These are phyloP conservation scores for Noturus placidus DNA, from an alignment of 2,113 vertebrate genomes.

Conservation along the genomic window DNA sequence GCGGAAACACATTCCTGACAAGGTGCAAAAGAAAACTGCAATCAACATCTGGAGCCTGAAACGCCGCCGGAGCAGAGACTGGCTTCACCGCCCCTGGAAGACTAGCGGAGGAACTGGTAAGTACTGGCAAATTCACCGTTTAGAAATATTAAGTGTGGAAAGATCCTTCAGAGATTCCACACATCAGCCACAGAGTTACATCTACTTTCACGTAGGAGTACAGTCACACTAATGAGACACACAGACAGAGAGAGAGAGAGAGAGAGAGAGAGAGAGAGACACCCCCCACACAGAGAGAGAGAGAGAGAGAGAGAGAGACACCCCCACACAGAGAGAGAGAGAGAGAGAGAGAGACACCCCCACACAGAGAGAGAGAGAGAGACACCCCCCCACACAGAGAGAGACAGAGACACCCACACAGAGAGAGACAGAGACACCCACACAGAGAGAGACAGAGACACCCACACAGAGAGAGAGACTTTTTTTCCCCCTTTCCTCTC, in stretches of 20 bases:
- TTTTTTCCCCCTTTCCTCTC: no score
- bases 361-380: no score
- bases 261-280: background rate
- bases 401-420: background rate
- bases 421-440: background rate
- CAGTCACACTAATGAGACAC: background rate
- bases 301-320: background rate
- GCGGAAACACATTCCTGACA: background rate
- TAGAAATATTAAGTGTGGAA: background rate
- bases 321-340: background rate
- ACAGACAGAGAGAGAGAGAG: background rate
- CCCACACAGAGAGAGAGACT: no score
- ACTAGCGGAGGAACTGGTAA: background rate
- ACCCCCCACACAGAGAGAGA: background rate
- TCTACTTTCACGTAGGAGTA: background rate
- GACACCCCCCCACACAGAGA: no score
- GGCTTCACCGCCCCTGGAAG: background rate
- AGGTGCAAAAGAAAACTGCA: background rate
- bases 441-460: no score
- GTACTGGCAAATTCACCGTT: background rate
- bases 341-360: no score
- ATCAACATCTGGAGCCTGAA: background rate
- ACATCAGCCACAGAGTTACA: background rate
- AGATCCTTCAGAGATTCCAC: background rate
- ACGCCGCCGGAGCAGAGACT: background rate